Evolutionary conservation across 2,888 invertebrate species (phyloP), one percentile per base, ranked within the genome.

Genomic region (Pollenia amentaria): DNA sequence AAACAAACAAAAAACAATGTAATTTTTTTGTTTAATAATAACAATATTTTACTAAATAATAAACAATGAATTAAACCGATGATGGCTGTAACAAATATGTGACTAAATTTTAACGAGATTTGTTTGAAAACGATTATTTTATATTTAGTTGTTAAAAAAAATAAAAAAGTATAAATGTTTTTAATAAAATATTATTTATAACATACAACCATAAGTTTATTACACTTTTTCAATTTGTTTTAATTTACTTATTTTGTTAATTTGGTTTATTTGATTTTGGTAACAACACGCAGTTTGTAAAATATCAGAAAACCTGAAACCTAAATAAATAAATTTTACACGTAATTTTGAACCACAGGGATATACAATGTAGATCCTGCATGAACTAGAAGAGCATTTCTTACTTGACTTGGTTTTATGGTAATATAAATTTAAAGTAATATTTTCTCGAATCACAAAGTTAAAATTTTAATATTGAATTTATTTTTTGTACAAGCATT

Each of bases 161-260:
- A 29, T 29, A 29, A 42, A 53, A 60, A 79, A 62, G 42, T 60
- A 69, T 69, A 79, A 46, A 18, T 60, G 16, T 21, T 73, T 29
- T 65, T 65, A 12, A 60, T 81, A 67, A 65, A 57, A 67, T 53
- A 53, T 81, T 69, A 78, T 86, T 79, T 73, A 82, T 83, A 89
- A 89, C 88, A 83, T 90, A 90, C 89, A 89, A 89, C 89, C 89
- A 89, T 89, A 89, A 88, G 81, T 83, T 82, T 88, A 72, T 53
- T 65, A n/a, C n/a, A n/a, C 60, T 67, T 40, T 73, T 40, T 70
- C 38, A 57, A 12, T 51, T 79, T n/a, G 16, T 64, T 40, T 75
- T 62, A 11, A 16, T 38, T 8, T 53, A 0, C 14, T n/a, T 64
- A 46, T n/a, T 46, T 40, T 46, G 16, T 73, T 18, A 9, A 14